phyloP scores from a whole-genome alignment of 2,797 vertebrate species.

The Podarcis lilfordi region DNA sequence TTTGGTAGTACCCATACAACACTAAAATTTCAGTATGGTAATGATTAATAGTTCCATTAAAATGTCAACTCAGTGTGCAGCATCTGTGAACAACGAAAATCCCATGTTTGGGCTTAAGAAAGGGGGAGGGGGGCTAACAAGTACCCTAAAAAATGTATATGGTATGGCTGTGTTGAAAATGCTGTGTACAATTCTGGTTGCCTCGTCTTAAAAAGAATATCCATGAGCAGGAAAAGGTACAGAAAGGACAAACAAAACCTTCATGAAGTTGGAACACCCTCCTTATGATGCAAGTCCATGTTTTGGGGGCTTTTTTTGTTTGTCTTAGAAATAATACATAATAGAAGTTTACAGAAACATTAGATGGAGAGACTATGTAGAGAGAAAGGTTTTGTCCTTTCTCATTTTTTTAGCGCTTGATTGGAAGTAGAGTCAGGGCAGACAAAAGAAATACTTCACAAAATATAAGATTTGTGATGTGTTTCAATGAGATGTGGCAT shows the following conservation, averaged over 20 bases:
- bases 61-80: neutral
- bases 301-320: neutral
- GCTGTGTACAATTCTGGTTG: neutral
- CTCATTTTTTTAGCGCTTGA: neutral
- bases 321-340: too few species aligned
- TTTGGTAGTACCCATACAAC: neutral
- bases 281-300: neutral
- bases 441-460: neutral
- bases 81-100: neutral
- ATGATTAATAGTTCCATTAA: neutral
- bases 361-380: neutral
- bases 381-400: neutral
- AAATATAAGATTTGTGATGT: neutral
- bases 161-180: neutral
- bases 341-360: neutral
- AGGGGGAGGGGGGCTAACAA: neutral
- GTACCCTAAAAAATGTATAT: neutral
- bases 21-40: neutral
- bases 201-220: neutral
- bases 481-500: neutral
- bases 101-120: neutral
- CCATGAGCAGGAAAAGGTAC: neutral
- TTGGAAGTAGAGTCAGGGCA: neutral
- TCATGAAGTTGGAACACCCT: neutral
- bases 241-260: neutral